Evolutionary conservation across 2,113 vertebrate species (phyloP).

Genomic region (Eublepharis macularius): DNA sequence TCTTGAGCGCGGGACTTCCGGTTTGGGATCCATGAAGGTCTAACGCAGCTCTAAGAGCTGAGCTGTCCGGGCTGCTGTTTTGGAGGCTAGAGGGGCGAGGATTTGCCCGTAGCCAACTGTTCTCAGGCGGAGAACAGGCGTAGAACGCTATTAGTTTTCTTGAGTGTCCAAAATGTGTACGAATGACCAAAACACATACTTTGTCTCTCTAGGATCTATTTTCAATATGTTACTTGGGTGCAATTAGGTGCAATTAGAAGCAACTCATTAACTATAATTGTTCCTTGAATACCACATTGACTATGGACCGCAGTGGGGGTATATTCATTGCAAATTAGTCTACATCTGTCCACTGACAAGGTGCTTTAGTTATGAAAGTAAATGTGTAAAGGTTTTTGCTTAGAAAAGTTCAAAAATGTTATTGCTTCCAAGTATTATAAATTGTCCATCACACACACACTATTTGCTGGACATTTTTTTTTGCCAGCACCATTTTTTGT

Average conservation of each 20-base stretch:
- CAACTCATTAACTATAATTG: conserved; percentile 65
- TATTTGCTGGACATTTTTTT: background rate
- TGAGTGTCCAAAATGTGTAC: conserved; percentile 27
- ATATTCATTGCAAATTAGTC: conserved; percentile 40
- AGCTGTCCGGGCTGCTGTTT: no score
- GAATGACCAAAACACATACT: conserved; percentile 55
- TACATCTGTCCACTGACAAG: conserved; percentile 50
- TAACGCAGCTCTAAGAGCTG: no score
- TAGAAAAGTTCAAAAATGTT: conserved; percentile 39
- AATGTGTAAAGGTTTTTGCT: conserved; percentile 43
- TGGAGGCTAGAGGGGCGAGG: no score
- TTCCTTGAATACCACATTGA: conserved; percentile 45
- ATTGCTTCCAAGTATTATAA: background rate
- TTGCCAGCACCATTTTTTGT: conserved; percentile 38
- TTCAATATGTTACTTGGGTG: conserved; percentile 38
- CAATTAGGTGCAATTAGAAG: conserved; percentile 65
- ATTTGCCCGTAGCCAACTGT: no score
- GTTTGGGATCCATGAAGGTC: no score
- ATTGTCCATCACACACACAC: background rate
- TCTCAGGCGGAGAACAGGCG: no score
- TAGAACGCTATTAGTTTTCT: conserved; percentile 40
- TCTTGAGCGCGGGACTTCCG: no score
- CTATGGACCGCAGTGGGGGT: conserved; percentile 31
- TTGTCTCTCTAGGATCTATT: conserved; percentile 46
- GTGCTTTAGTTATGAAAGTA: conserved; percentile 42